Conservation (phyloP, 2,888 invertebrate genomes). For the Mythimna ferrago region DNA sequence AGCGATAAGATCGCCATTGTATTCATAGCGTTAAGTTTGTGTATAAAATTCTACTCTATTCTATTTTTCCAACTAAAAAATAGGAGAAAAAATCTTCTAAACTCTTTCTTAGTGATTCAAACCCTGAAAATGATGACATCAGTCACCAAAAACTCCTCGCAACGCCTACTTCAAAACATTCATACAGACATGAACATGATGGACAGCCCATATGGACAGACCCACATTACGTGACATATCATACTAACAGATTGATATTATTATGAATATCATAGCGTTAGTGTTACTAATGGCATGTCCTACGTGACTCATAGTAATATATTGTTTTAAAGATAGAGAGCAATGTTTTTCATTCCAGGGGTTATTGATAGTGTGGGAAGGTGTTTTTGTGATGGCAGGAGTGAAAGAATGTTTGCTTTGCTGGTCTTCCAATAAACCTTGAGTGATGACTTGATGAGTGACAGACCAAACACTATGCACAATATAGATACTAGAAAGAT, state of each 20-base stretch:
- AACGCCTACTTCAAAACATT: conserved; percentile 8
- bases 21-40: too few species aligned
- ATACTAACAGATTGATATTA: conserved; percentile 10
- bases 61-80: too few species aligned
- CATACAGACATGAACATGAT: background rate
- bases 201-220: conserved; percentile 31
- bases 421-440: too few species aligned
- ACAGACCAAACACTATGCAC: too few species aligned
- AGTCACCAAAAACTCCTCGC: background rate
- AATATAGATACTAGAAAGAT: too few species aligned
- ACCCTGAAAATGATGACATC: conserved; percentile 19
- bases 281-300: conserved; percentile 24
- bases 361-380: conserved; percentile 25
- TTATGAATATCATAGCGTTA: conserved; percentile 42
- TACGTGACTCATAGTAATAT: conserved; percentile 40
- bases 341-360: conserved; percentile 39
- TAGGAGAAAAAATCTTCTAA: too few species aligned
- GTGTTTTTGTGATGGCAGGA: background rate
- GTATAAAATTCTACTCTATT: too few species aligned
- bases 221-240: conserved; percentile 65
- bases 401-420: background rate
- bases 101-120: conserved; percentile 11
- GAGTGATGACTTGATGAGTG: too few species aligned
- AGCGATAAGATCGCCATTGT: too few species aligned
- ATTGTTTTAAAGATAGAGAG: conserved; percentile 48